phyloP scores from a whole-genome alignment of 2,888 invertebrate species.

The Phytoseiulus persimilis region DNA sequence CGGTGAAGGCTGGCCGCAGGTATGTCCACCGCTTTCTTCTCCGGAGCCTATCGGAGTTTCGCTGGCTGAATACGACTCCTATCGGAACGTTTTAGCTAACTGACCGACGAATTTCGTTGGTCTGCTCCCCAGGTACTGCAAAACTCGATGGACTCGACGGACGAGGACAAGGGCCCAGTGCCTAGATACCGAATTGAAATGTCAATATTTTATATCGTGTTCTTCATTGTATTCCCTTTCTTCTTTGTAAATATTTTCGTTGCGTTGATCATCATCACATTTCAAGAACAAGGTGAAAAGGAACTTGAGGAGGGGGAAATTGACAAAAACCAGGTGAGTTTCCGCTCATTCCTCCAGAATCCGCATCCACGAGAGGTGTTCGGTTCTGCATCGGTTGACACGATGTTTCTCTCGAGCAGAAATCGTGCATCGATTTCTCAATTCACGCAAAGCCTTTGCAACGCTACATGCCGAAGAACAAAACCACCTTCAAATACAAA shows the following conservation, averaged over 20 bases:
- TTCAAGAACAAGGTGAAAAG: slow-evolving; percentile 99
- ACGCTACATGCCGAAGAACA: slow-evolving; percentile 98
- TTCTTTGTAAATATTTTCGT: slow-evolving; percentile 99
- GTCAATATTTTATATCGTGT: slow-evolving; percentile 99
- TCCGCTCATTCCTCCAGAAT: neutral
- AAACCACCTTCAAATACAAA: slow-evolving; percentile 93
- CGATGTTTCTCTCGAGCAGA: slow-evolving; percentile 58
- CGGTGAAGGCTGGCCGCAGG: slow-evolving; percentile 92
- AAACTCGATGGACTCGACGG: slow-evolving; percentile 98
- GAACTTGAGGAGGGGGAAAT: slow-evolving; percentile 99
- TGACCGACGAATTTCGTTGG: neutral
- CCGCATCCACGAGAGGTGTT: neutral
- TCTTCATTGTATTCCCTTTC: slow-evolving; percentile 99
- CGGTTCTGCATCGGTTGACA: neutral
- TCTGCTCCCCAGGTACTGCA: slow-evolving; percentile 82
- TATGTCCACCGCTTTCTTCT: too few species aligned
- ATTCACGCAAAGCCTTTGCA: slow-evolving; percentile 95
- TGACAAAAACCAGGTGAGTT: slow-evolving; percentile 93
- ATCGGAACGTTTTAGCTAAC: too few species aligned
- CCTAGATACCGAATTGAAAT: slow-evolving; percentile 99
- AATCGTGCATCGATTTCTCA: slow-evolving; percentile 99
- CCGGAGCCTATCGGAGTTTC: neutral
- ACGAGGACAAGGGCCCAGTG: slow-evolving; percentile 93
- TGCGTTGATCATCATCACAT: slow-evolving; percentile 99
- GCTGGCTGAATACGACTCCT: neutral